Evolutionary conservation across 2,113 vertebrate genomes (phyloP).

Genomic region (Eonycteris spelaea): DNA sequence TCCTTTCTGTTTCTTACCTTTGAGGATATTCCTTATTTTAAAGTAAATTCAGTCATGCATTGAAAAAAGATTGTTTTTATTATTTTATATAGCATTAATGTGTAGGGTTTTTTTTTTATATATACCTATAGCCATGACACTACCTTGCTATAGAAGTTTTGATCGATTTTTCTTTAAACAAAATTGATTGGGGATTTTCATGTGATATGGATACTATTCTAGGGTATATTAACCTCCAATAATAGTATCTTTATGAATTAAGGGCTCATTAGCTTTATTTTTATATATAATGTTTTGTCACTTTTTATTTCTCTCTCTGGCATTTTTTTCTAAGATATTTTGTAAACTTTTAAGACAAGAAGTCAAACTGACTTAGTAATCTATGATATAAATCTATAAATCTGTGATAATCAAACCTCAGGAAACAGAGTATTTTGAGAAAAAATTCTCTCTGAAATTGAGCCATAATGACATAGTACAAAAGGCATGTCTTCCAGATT

Average conservation of each 20-base stretch:
- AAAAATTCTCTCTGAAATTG: not conserved
- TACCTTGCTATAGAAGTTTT: not conserved
- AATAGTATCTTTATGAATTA: not conserved
- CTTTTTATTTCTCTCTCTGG: not conserved
- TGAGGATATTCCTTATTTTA: not conserved
- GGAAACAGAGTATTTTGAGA: not conserved
- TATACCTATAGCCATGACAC: not conserved
- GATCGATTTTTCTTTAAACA: not conserved
- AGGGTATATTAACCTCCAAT: not conserved
- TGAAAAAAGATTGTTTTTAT: not conserved
- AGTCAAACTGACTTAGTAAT: not conserved
- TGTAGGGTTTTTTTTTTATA: not conserved
- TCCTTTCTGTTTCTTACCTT: not conserved
- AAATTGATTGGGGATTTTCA: not conserved
- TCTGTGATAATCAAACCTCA: not conserved
- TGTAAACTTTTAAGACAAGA: not conserved
- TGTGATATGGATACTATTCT: not conserved
- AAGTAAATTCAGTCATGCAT: not conserved
- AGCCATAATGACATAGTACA: not conserved
- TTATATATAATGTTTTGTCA: not conserved
- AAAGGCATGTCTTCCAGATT: not conserved
- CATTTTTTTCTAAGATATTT: not conserved
- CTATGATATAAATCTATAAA: not conserved
- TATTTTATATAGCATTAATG: not conserved
- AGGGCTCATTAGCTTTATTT: not conserved